A percentile compares a stretch with the other conserved stretches of the same genome.
phyloP scores from a whole-genome alignment of 30 jellyfish, hydroid and myxozoan species.

The Sanderia malayensis region DNA sequence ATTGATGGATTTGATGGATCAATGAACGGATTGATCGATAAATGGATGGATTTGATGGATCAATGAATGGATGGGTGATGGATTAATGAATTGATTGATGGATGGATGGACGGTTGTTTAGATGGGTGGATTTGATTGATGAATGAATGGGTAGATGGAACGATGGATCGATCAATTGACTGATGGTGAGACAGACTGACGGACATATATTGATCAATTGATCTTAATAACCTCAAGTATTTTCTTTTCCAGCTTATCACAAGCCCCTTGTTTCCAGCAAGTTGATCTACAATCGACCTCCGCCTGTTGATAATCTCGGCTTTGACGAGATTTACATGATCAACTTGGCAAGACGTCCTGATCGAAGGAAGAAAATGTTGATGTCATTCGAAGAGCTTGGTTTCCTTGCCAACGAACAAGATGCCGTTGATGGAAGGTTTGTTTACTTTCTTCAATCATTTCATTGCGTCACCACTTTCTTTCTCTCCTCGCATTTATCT shows the following conservation, averaged over 20 bases:
- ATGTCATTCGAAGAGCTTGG: constrained; percentile 84
- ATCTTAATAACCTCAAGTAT: too few species aligned
- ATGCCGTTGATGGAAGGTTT: constrained; percentile 96
- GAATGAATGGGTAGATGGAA: neutral
- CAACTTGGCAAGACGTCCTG: constrained; percentile 83
- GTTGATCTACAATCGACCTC: constrained; percentile 41
- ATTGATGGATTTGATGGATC: neutral
- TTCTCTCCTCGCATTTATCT: too few species aligned
- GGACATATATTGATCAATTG: too few species aligned
- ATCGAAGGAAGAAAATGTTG: constrained; percentile 74
- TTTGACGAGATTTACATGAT: constrained; percentile 82
- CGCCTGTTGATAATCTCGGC: constrained; percentile 61
- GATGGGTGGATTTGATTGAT: neutral
- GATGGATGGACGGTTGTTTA: neutral
- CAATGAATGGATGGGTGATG: too few species aligned
- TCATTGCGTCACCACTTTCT: too few species aligned
- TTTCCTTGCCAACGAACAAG: constrained; percentile 53
- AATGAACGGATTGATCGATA: neutral
- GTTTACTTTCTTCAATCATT: too few species aligned
- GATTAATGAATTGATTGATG: neutral
- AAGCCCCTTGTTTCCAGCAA: constrained; percentile 60
- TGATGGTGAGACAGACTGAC: neutral
- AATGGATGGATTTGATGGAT: neutral
- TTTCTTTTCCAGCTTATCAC: constrained; percentile 45
- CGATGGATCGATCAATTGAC: neutral